Percentiles rank a stretch among this genome's conserved stretches.
These are phyloP conservation scores for Mus spretus DNA, from an alignment of 2,797 vertebrate genomes.

Conservation along the genomic window DNA sequence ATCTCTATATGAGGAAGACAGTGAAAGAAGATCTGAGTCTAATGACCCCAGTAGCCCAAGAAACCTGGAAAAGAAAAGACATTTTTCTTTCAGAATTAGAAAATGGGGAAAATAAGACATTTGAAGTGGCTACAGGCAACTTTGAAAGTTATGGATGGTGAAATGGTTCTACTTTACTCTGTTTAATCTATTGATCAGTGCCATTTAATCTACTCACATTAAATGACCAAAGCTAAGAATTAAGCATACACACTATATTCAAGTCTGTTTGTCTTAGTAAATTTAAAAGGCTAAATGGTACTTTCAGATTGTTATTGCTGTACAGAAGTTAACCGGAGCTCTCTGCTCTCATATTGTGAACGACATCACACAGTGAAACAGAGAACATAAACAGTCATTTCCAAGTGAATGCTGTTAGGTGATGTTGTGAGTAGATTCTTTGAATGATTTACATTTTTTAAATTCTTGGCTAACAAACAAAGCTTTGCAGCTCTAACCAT, in stretches of 20 bases:
- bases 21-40: constrained; percentile 21
- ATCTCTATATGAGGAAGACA: constrained; percentile 39
- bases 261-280: constrained; percentile 3
- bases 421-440: constrained; percentile 49
- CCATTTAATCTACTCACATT: constrained; percentile 54
- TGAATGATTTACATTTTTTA: constrained; percentile 57
- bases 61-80: background rate
- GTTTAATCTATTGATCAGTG: background rate
- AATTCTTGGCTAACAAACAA: constrained; percentile 63
- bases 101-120: constrained; percentile 3
- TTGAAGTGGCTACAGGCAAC: background rate
- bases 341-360: constrained; percentile 51
- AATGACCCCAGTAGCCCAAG: background rate
- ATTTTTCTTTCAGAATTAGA: constrained; percentile 56
- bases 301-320: constrained; percentile 49
- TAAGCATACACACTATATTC: background rate
- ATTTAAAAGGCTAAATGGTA: constrained; percentile 19
- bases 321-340: constrained; percentile 30
- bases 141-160: background rate
- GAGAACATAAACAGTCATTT: constrained; percentile 40
- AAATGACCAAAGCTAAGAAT: constrained; percentile 65
- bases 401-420: constrained; percentile 64
- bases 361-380: constrained; percentile 41
- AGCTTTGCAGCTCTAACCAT: constrained; percentile 40
- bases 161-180: constrained; percentile 29